These are phyloP conservation scores for Pemphredon lugubris DNA, from an alignment of 2,888 invertebrate genomes.

Conservation along the genomic window DNA sequence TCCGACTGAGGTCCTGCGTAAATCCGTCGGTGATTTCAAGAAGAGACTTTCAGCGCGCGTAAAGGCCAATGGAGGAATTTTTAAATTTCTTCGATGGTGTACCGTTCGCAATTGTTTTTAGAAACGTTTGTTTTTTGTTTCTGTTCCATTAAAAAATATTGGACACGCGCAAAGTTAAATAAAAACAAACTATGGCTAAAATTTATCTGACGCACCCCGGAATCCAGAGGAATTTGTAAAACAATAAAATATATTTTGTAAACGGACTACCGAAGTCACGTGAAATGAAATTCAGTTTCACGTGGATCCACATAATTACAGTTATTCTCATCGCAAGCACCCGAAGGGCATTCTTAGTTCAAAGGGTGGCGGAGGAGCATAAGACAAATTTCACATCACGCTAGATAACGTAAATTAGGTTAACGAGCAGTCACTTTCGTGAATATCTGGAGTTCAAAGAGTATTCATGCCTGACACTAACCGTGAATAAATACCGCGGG, in stretches of 20 bases:
- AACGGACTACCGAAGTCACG: too few species aligned
- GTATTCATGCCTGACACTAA: conserved; percentile 31
- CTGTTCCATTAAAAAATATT: too few species aligned
- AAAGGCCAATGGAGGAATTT: too few species aligned
- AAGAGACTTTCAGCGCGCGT: too few species aligned
- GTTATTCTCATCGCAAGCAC: conserved; percentile 35
- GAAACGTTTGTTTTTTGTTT: too few species aligned
- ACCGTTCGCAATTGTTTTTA: too few species aligned
- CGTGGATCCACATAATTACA: conserved; percentile 22
- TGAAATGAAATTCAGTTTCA: conserved; percentile 27
- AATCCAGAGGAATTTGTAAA: not conserved
- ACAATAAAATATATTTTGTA: conserved; percentile 1
- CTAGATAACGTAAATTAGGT: conserved; percentile 34
- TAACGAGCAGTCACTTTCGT: conserved; percentile 38
- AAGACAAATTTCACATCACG: conserved; percentile 41
- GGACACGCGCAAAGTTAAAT: too few species aligned
- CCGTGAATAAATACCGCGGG: conserved; percentile 28
- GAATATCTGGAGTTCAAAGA: conserved; percentile 31
- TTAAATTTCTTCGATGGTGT: too few species aligned
- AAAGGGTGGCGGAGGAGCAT: conserved; percentile 16
- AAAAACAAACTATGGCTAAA: too few species aligned
- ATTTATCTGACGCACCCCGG: not conserved
- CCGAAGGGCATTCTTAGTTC: conserved; percentile 21
- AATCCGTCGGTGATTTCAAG: too few species aligned
- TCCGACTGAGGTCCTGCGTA: too few species aligned